A percentile compares a stretch with the other conserved stretches of the same genome.
phyloP scores from a whole-genome alignment of 2,888 invertebrate species.

The Morpho helenor region DNA sequence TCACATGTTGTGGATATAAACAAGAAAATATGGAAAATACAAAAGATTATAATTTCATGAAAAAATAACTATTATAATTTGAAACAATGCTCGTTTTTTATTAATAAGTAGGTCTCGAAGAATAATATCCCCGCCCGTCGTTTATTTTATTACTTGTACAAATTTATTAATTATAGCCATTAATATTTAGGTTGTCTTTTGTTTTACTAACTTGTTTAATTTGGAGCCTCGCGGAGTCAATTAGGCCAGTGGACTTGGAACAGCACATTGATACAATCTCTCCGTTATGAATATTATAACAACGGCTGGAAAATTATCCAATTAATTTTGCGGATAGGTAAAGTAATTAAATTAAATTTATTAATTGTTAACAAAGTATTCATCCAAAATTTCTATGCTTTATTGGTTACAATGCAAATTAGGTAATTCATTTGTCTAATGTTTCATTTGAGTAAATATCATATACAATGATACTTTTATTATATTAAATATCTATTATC shows the following conservation, averaged over 20 bases:
- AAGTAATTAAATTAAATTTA: conserved; percentile 21
- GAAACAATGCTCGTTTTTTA: neutral
- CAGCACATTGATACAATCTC: conserved; percentile 18
- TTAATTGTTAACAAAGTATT: conserved; percentile 20
- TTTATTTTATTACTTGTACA: conserved; percentile 3
- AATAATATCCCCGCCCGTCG: neutral
- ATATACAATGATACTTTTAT: too few species aligned
- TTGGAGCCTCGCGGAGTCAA: conserved; percentile 21
- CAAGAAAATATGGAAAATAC: too few species aligned
- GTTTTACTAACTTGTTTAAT: conserved; percentile 18
- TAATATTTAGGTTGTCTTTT: conserved; percentile 17
- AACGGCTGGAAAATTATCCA: conserved; percentile 19
- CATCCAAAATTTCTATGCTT: conserved; percentile 13
- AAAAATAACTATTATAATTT: too few species aligned
- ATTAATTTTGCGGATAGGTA: conserved; percentile 22
- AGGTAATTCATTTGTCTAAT: conserved; percentile 9
- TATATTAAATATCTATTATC: too few species aligned
- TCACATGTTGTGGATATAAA: too few species aligned
- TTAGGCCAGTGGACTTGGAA: conserved; percentile 17
- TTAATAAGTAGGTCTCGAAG: neutral
- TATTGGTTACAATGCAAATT: conserved; percentile 14
- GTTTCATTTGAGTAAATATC: neutral
- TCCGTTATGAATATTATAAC: conserved; percentile 20
- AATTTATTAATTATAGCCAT: conserved; percentile 14
- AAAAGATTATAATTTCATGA: too few species aligned